Conservation (phyloP, 2,888 invertebrate species). For the Epirrhoe tristata region DNA sequence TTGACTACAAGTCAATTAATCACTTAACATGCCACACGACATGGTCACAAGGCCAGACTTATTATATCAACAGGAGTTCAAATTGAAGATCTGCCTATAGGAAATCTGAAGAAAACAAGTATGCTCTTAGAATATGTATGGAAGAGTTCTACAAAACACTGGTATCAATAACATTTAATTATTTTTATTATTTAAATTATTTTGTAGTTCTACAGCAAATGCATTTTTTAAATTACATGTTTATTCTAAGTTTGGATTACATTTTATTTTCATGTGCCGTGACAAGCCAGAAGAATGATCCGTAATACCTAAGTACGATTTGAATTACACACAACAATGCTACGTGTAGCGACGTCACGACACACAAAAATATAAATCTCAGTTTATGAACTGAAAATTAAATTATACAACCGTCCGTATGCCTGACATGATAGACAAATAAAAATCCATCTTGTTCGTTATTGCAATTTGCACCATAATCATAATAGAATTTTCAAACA, state of each 20-base stretch:
- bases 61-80: slow-evolving; percentile 26
- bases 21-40: slow-evolving; percentile 43
- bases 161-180: slow-evolving; percentile 45
- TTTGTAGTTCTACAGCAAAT: slow-evolving; percentile 57
- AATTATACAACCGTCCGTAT: no score
- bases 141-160: slow-evolving; percentile 22
- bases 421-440: no score
- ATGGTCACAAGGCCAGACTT: slow-evolving; percentile 30
- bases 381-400: no score
- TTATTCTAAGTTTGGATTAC: no score
- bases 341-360: no score
- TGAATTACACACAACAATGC: no score
- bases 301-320: no score
- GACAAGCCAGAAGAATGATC: no score
- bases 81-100: slow-evolving; percentile 23
- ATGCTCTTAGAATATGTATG: slow-evolving; percentile 11
- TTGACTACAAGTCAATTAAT: slow-evolving; percentile 56
- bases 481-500: slow-evolving; percentile 6
- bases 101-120: slow-evolving; percentile 12
- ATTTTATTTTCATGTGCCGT: no score
- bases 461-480: slow-evolving; percentile 1
- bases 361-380: no score
- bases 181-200: no score
- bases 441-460: not conserved
- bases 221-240: not conserved